Evolutionary conservation across 2,888 invertebrate genomes (phyloP), one percentile per base, ranked within the genome.

Genomic region (Patella depressa): DNA sequence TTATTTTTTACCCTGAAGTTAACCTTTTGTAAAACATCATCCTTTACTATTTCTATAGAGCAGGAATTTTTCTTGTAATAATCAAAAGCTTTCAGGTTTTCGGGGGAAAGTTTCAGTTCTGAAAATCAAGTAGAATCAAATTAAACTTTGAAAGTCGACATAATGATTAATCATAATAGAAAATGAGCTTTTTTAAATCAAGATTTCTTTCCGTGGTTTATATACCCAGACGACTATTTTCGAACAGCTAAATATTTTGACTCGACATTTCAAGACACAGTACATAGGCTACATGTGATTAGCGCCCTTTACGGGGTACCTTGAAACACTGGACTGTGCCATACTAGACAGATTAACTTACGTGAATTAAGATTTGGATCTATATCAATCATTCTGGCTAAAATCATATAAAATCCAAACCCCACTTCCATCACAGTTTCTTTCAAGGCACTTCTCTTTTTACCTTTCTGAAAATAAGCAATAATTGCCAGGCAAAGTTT

Each of bases 1-100:
- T 91, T 91, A 82, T 91, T 90, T 78, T 88, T 89, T 29, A 91
- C 90, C 29, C 91, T 80, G 82, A 91, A 91, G 85, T 91, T 89
- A 75, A 91, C 89, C 80, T 91, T 90, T 81, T 91, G 91, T 19
- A 91, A 82, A 65, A 87, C 84, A 79, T 89, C 89, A 73, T 90
- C 91, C 78, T 91, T 91, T 45, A 90, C 85, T 17, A 91, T 85
- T 79, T 91, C 91, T 65, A 91, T 88, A n/a, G 91, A 90, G 76
- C 88, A 84, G 7, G 86, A 89, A 80, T 91, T 90, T 78, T 89
- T 89, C 81, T 86, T 88, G 85, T 90, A 91, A 81, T 89, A 91
- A 19, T 87, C 87, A 80, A 85, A 90, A 1, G 91, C 90, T 59
- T 88, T 88, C 75, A 82, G 78, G 74, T 91, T 89, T 57, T 89